These are phyloP conservation scores for Galendromus occidentalis DNA, from an alignment of 1,140 invertebrate species.

Conservation along the genomic window DNA sequence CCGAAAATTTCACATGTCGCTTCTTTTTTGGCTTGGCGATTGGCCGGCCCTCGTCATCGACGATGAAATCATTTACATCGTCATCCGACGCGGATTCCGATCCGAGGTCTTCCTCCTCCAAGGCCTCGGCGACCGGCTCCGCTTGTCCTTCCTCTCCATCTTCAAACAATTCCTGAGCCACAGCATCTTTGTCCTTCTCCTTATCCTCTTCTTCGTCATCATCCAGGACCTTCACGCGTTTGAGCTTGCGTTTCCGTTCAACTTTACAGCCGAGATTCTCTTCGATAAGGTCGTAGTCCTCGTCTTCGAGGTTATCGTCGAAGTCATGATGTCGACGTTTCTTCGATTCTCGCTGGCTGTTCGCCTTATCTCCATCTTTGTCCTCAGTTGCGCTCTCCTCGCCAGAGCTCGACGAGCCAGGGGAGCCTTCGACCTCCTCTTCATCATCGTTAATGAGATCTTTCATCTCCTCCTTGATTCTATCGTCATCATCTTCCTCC, in stretches of 20 bases:
- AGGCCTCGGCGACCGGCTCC: neutral
- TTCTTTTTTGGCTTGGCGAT: constrained; percentile 62
- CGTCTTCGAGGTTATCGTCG: constrained; percentile 86
- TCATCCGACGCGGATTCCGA: constrained; percentile 14
- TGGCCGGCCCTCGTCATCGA: constrained; percentile 81
- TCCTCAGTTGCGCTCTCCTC: too few species aligned
- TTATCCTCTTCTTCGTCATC: constrained; percentile 5
- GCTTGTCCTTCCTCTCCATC: constrained; percentile 46
- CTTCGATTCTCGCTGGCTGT: too few species aligned
- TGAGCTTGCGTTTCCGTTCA: constrained; percentile 65
- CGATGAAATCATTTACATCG: constrained; percentile 90
- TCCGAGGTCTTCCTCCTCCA: neutral
- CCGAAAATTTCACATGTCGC: constrained; percentile 53
- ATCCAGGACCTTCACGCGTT: constrained; percentile 32
- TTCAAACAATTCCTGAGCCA: constrained; percentile 26
- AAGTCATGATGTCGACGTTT: too few species aligned
- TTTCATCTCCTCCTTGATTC: too few species aligned
- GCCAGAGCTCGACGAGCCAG: too few species aligned
- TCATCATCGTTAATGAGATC: too few species aligned
- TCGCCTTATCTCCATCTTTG: too few species aligned
- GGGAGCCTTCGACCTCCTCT: too few species aligned
- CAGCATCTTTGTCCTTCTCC: constrained; percentile 2
- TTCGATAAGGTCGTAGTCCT: constrained; percentile 94
- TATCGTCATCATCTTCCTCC: too few species aligned
- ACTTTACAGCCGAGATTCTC: constrained; percentile 95